Conservation (phyloP, 2,797 vertebrate genomes). For the Cyprinodon diabolis region DNA sequence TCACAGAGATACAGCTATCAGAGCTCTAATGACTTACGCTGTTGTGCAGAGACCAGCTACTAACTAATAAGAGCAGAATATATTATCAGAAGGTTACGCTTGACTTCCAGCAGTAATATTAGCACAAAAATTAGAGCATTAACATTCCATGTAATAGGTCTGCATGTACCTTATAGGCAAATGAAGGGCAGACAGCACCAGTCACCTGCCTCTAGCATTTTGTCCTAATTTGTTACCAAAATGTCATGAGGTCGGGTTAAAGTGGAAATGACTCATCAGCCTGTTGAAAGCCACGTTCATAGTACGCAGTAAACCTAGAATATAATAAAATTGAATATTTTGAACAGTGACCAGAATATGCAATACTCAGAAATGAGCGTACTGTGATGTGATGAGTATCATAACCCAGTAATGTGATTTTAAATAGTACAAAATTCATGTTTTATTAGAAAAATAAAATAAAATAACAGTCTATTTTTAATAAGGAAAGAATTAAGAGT, state of each 20-base stretch:
- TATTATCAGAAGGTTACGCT: conserved; percentile 15
- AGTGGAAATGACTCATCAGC: conserved; percentile 16
- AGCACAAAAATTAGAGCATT: conserved; percentile 9
- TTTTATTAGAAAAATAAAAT: too few relatives aligned
- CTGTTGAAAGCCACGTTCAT: conserved; percentile 23
- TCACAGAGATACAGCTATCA: conserved; percentile 16
- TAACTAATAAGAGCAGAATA: conserved; percentile 8
- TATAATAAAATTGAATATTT: too few relatives aligned
- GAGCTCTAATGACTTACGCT: conserved; percentile 11
- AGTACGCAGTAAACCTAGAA: neutral
- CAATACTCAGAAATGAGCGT: too few relatives aligned
- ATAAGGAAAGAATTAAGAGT: too few relatives aligned
- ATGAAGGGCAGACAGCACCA: conserved; percentile 20
- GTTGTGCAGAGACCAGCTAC: conserved; percentile 2
- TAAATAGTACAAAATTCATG: too few relatives aligned
- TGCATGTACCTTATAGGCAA: conserved; percentile 1
- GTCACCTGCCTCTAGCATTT: conserved; percentile 39
- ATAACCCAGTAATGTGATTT: too few relatives aligned
- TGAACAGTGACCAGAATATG: too few relatives aligned
- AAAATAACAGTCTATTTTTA: too few relatives aligned
- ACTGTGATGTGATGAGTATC: too few relatives aligned
- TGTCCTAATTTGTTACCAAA: conserved; percentile 35
- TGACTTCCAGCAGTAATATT: conserved; percentile 8
- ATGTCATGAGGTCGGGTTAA: conserved; percentile 42
- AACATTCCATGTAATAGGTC: conserved; percentile 16